These are phyloP conservation scores for Catalaphyllia jardinei DNA, from an alignment of 64 coral and sea anemone genomes.

Conservation along the genomic window DNA sequence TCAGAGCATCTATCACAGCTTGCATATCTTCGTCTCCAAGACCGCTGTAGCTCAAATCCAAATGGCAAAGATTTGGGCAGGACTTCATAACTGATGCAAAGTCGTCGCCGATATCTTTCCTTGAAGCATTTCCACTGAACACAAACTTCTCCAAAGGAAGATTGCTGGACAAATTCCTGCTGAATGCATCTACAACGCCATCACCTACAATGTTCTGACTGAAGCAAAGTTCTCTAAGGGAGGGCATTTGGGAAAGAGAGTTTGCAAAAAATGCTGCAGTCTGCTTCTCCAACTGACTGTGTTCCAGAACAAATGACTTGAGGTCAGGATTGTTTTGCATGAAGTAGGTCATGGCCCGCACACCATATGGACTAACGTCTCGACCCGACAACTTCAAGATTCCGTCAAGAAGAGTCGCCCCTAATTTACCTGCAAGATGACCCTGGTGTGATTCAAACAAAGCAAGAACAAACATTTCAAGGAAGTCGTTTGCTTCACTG, in stretches of 20 bases:
- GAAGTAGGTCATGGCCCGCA: constrained; percentile 54
- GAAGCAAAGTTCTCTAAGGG: constrained; percentile 43
- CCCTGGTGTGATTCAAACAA: constrained; percentile 73
- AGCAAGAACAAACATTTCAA: constrained; percentile 40
- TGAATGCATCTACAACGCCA: constrained; percentile 46
- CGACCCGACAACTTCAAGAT: constrained; percentile 33
- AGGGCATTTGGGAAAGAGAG: constrained; percentile 30
- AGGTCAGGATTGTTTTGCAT: constrained; percentile 54
- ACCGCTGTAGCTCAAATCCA: constrained; percentile 60
- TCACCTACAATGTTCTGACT: constrained; percentile 39
- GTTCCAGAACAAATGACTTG: constrained; percentile 39
- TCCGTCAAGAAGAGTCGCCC: constrained; percentile 56
- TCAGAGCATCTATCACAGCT: constrained; percentile 40
- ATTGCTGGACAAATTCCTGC: background rate
- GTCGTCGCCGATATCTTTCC: constrained; percentile 29
- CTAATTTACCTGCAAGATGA: constrained; percentile 40
- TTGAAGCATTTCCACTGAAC: constrained; percentile 44
- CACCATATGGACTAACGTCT: constrained; percentile 50
- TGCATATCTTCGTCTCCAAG: constrained; percentile 58
- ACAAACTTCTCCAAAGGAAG: constrained; percentile 49
- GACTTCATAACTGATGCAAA: constrained; percentile 45
- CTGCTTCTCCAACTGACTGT: constrained; percentile 32
- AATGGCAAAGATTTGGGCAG: constrained; percentile 43
- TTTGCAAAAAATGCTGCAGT: constrained; percentile 49
- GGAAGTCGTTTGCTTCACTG: constrained; percentile 28